Evolutionary conservation across 2,797 vertebrate genomes (phyloP).

Genomic region (Darevskia nairensis): DNA sequence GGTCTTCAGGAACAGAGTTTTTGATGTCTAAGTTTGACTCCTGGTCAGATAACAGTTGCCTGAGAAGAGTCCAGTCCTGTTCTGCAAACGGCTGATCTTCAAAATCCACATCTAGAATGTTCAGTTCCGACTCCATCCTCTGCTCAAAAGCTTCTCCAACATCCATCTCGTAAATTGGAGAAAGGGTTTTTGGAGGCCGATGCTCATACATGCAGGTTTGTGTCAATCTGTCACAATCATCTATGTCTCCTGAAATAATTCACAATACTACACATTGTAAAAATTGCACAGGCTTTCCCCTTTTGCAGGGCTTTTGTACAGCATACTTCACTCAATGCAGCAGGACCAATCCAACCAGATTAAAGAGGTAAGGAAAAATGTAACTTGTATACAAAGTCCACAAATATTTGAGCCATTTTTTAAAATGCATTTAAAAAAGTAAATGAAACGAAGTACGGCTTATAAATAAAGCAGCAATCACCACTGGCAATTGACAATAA

Average conservation of each 20-base stretch:
- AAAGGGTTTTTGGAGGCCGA: conserved; percentile 94
- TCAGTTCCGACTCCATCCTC: conserved; percentile 86
- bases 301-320: conserved; percentile 79
- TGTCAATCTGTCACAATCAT: conserved; percentile 98
- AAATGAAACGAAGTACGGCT: conserved; percentile 65
- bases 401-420: conserved; percentile 75
- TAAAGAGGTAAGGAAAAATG: conserved; percentile 66
- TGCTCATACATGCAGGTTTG: conserved; percentile 95
- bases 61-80: conserved; percentile 94
- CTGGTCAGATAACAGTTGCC: conserved; percentile 93
- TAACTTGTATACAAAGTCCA: conserved; percentile 77
- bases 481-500: conserved; percentile 77
- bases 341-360: conserved; percentile 73
- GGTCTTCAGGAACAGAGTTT: conserved; percentile 95
- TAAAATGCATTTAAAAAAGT: conserved; percentile 53
- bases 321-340: conserved; percentile 76
- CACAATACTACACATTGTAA: conserved; percentile 99
- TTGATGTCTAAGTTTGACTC: conserved; percentile 91
- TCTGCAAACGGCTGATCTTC: conserved; percentile 89
- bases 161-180: conserved; percentile 98
- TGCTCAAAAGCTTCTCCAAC: conserved; percentile 90
- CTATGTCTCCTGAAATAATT: conserved; percentile 99
- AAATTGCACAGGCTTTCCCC: conserved; percentile 81
- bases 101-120: conserved; percentile 76
- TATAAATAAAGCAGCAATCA: conserved; percentile 79